Conservation (phyloP, 2,888 invertebrate species). For the Oligia latruncula region DNA sequence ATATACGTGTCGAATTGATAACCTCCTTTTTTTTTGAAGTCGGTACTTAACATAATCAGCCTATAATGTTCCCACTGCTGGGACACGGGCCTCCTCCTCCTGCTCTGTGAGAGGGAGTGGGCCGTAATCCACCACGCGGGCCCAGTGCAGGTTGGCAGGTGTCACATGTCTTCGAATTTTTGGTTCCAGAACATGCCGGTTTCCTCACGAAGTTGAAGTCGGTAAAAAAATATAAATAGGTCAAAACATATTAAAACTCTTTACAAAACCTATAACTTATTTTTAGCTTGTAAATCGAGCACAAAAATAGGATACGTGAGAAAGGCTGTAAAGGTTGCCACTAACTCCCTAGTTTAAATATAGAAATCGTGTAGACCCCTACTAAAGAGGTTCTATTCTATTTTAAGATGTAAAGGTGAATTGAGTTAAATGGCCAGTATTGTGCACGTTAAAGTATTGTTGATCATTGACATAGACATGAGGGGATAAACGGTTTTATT, state of each 20-base stretch:
- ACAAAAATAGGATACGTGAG: not conserved
- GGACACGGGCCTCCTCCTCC: too few species aligned
- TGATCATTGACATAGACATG: conserved; percentile 18
- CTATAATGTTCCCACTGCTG: too few species aligned
- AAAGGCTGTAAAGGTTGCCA: conserved; percentile 13
- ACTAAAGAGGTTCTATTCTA: conserved; percentile 20
- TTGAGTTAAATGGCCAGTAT: conserved; percentile 12
- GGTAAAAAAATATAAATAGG: conserved; percentile 10
- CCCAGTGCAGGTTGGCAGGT: too few species aligned
- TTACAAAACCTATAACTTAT: conserved; percentile 12
- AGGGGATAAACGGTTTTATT: not conserved
- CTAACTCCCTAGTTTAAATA: conserved; percentile 10
- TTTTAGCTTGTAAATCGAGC: conserved; percentile 2
- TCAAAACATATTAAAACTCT: conserved; percentile 1
- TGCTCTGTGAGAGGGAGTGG: too few species aligned
- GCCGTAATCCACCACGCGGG: too few species aligned
- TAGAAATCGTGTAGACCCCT: conserved; percentile 16
- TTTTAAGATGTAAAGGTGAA: conserved; percentile 26
- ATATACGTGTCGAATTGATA: too few species aligned
- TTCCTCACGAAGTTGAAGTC: too few species aligned
- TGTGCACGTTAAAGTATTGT: conserved; percentile 3
- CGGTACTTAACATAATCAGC: not conserved
- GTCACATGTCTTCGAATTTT: too few species aligned
- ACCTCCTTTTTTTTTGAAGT: too few species aligned
- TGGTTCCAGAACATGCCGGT: too few species aligned